A percentile compares a stretch with the other conserved stretches of the same genome.
These are phyloP conservation scores for Cephus pulcher DNA, from an alignment of 2,888 invertebrate genomes.

Conservation along the genomic window DNA sequence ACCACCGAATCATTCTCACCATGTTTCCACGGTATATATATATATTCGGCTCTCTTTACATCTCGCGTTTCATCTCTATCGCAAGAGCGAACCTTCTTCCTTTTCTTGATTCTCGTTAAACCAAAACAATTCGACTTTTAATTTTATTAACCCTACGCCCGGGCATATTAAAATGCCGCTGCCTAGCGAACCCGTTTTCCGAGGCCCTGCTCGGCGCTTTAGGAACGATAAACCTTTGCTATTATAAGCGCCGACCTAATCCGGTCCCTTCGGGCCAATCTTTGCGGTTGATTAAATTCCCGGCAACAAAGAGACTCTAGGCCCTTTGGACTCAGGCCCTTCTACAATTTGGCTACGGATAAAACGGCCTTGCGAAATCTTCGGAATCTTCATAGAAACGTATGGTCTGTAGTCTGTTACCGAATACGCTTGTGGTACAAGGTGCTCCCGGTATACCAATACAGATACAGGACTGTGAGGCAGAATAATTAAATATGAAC, in stretches of 20 bases:
- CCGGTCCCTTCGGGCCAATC: constrained; percentile 3
- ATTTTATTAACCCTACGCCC: constrained; percentile 19
- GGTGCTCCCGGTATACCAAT: neutral
- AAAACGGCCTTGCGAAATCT: neutral
- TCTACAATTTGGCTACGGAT: neutral
- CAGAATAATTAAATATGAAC: neutral
- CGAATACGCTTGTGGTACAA: neutral
- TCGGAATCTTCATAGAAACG: neutral
- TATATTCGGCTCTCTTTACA: constrained; percentile 7
- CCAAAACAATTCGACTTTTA: constrained; percentile 24
- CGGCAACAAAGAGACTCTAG: neutral
- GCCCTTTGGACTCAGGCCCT: too few relatives aligned
- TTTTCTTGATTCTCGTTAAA: constrained; percentile 20
- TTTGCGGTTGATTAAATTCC: constrained; percentile 6
- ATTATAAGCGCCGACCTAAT: constrained; percentile 4
- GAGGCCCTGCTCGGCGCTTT: neutral
- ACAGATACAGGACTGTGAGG: neutral
- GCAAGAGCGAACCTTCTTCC: constrained; percentile 4
- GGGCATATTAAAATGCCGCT: constrained; percentile 17
- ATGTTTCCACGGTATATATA: neutral
- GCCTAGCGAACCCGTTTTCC: neutral
- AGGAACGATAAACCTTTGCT: neutral
- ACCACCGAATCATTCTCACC: constrained; percentile 22
- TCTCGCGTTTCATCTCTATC: constrained; percentile 11
- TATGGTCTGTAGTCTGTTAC: neutral